Evolutionary conservation across 2,113 vertebrate genomes (phyloP), one percentile per base, ranked within the genome.

Genomic region (Murina feae): DNA sequence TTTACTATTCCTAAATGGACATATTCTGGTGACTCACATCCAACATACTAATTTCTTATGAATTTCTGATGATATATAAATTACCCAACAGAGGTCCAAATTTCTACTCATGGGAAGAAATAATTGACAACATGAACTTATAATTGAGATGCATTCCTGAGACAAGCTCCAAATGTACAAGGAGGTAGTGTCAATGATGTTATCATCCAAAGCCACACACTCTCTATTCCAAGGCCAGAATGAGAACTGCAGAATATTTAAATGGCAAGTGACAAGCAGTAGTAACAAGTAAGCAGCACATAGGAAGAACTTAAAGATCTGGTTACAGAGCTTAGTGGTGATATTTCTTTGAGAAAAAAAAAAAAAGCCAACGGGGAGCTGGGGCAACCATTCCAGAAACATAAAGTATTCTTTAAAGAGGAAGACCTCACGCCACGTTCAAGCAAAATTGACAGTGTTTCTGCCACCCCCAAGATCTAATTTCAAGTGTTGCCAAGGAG

Each of bases 211-310:
- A 63, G 18, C n/a, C 58, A 49, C 39, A 58, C 1, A 25, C 37
- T 85, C 90, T 95, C 90, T 91, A 49, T 79, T 90, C 20, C 37
- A 51, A 88, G 20, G 51, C 35, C 78, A 69, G 53, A 88, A 37
- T 5, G 60, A 69, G 21, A 91, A 37, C 20, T 8, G 35, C 23
- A 79, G 90, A 72, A 80, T 88, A 68, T 32, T 44, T 55, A 84
- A 69, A 51, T 30, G 42, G 55, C 20, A 71, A 93, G 51, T 35
- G n/a, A 76, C 51, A 81, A 79, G n/a, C 23, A 71, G 30, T 39
- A 80, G 80, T 55, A 49, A 4, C 9, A 20, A 82, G 6, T 10
- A 89, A 89, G 44, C 25, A 49, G 32, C 2, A 32, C 9, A 51
- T 16, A 53, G 89, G 51, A 47, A 68, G 14, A 81, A 23, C 5